phyloP scores from a whole-genome alignment of 2,113 vertebrate genomes.

The Melierax canorus region DNA sequence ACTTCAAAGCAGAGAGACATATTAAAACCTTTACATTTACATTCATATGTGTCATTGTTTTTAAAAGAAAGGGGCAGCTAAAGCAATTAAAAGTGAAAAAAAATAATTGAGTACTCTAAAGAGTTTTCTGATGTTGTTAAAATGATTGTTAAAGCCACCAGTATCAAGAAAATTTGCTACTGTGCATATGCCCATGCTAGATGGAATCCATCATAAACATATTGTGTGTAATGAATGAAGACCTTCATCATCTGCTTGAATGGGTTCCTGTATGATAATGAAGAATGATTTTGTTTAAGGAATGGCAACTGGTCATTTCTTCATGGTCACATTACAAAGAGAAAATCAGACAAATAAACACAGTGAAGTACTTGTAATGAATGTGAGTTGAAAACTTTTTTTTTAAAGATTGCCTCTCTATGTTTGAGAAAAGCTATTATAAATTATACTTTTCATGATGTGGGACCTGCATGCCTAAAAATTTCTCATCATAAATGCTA shows the following conservation, averaged over 20 bases:
- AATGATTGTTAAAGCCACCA: conserved; percentile 10
- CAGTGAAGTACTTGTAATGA: background rate
- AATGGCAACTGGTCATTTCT: background rate
- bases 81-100: background rate
- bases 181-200: background rate
- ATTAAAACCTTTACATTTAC: background rate
- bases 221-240: background rate
- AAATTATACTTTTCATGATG: background rate
- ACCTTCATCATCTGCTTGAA: background rate
- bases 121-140: conserved; percentile 46
- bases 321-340: background rate
- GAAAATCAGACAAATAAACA: background rate
- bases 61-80: background rate
- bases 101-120: background rate
- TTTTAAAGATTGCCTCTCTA: background rate
- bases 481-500: background rate
- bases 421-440: conserved; percentile 9
- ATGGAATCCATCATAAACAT: background rate
- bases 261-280: background rate
- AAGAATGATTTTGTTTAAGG: conserved; percentile 26
- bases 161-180: conserved; percentile 17
- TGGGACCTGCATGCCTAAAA: background rate
- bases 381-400: background rate
- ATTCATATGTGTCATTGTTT: background rate
- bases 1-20: background rate